Evolutionary conservation across 1,140 invertebrate species (phyloP), one percentile per base, ranked within the genome.

Genomic region (Battus philenor): DNA sequence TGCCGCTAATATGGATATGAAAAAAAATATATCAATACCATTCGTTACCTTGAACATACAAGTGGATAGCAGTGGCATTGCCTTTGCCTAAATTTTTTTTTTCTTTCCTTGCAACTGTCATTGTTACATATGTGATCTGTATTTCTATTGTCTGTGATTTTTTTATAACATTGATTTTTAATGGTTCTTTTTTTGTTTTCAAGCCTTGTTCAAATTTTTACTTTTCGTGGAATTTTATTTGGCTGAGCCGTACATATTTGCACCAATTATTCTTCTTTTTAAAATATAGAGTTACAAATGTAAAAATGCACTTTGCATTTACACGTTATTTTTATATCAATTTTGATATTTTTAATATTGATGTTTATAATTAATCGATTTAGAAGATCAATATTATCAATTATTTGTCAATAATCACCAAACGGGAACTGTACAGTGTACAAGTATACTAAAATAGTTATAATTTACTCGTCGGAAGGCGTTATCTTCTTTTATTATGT

Each of bases 1-100:
- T 63, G 59, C 59, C 58, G 63, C 63, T 66, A 66, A 66, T 66
- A 61, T 59, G 44, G 52, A 49, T 52, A 39, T 41, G 49, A 59
- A 56, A 51, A 69, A 64, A 66, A 64, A 46, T 30, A 39, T 39
- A 41, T 41, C 44, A 29, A 52, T 47, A 36, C 44, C 39, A 52
- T 52, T 52, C 50, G 50, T 52, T 52, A 69, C 57, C 57, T 58
- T 56, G 49, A 57, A 59, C 53, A 59, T 45, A 58, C 47, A 39
- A 56, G 49, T 53, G 41, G 47, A 46, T 52, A 47, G 44, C 38
- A 27, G 38, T 27, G 13, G 22, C 12, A 26, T 27, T 27, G 24
- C 38, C 38, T 41, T 41, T 41, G 38, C 38, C 22, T 41, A 27
- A 41, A 12, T 41, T 39, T 41, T 41, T 26, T 41, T 30, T 41